phyloP scores from a whole-genome alignment of 2,113 vertebrate genomes.

The Python bivittatus region DNA sequence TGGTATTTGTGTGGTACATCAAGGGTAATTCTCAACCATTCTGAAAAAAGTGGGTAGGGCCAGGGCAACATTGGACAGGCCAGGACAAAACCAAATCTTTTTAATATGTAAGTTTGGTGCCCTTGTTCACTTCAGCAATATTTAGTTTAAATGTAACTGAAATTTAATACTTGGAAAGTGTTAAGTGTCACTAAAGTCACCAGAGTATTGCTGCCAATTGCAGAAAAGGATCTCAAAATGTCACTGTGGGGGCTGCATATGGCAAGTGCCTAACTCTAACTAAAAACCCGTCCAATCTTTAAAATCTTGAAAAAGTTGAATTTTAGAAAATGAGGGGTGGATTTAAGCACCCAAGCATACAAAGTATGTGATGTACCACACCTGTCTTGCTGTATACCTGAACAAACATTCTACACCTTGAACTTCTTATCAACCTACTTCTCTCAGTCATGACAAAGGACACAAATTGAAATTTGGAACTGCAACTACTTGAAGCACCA shows the following conservation, averaged over 20 bases:
- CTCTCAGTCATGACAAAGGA: slow-evolving; percentile 48
- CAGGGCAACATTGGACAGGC: neutral
- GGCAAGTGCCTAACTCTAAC: neutral
- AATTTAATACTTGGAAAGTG: neutral
- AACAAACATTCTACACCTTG: neutral
- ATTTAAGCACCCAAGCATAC: neutral
- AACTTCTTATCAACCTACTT: neutral
- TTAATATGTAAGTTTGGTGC: neutral
- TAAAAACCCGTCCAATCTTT: neutral
- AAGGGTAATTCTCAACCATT: neutral
- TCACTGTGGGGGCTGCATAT: neutral
- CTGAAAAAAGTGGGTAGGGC: neutral
- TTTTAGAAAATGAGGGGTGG: neutral
- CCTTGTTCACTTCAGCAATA: neutral
- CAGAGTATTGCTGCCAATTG: neutral
- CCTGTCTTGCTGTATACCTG: neutral
- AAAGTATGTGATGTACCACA: neutral
- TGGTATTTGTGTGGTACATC: neutral
- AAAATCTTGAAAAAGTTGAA: neutral
- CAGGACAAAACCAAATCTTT: neutral
- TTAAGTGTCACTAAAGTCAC: neutral
- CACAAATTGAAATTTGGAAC: slow-evolving; percentile 56
- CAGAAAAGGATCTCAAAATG: neutral
- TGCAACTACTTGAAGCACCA: slow-evolving; percentile 57
- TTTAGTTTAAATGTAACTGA: neutral